Percentiles rank a stretch among this genome's conserved stretches.
Evolutionary conservation across 2,113 vertebrate genomes (phyloP).

Genomic region (Anarhynchus alexandrinus): DNA sequence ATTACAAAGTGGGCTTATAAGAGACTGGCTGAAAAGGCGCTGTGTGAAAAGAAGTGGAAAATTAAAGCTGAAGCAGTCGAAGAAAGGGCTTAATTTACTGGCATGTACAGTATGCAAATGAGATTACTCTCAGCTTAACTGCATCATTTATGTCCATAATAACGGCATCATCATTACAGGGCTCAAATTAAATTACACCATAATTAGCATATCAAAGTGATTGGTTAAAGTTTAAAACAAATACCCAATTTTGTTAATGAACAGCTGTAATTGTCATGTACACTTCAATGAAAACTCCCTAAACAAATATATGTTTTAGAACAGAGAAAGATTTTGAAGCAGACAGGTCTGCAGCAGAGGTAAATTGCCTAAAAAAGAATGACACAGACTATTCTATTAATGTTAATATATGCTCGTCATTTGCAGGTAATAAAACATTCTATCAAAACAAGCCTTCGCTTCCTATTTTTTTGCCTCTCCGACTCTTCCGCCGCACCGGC

Average conservation of each 20-base stretch:
- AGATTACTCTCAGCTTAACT: conserved; percentile 99
- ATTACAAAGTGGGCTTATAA: conserved; percentile 86
- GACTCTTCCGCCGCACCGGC: neutral
- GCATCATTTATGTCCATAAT: conserved; percentile 99
- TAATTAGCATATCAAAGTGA: conserved; percentile 99
- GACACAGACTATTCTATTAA: conserved; percentile 75
- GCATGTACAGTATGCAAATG: conserved; percentile 99
- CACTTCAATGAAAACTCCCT: conserved; percentile 95
- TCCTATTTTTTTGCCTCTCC: conserved; percentile 9
- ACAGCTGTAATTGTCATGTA: conserved; percentile 97
- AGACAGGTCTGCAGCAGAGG: conserved; percentile 73
- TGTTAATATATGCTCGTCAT: conserved; percentile 76
- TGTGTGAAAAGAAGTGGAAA: conserved; percentile 99
- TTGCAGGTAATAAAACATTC: conserved; percentile 75
- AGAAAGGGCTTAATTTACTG: conserved; percentile 99
- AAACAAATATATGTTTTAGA: conserved; percentile 99
- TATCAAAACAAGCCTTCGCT: conserved; percentile 73
- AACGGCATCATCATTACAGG: conserved; percentile 99
- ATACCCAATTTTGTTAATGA: conserved; percentile 99
- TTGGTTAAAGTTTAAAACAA: conserved; percentile 99
- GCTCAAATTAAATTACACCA: conserved; percentile 99
- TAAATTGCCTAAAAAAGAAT: conserved; percentile 76
- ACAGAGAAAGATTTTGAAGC: conserved; percentile 72
- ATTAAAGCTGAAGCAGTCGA: conserved; percentile 94
- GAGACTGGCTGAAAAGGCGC: conserved; percentile 87